Evolutionary conservation across 2,888 invertebrate species (phyloP).

Genomic region (Deilephila elpenor): DNA sequence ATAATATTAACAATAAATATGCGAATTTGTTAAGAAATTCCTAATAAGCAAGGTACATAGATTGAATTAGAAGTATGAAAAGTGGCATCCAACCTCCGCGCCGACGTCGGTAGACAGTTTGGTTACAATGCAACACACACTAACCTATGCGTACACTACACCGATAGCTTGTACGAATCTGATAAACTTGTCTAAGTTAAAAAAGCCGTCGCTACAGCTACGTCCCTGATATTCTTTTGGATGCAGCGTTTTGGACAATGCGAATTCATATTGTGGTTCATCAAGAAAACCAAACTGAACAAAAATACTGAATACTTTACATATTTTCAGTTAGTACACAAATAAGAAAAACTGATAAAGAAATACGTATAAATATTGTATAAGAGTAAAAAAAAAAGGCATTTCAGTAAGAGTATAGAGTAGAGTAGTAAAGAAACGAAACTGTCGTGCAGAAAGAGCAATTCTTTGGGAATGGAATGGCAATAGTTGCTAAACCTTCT

Average conservation of each 20-base stretch:
- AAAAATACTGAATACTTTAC: background rate
- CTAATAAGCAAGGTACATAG: conserved; percentile 23
- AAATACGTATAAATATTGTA: too few species aligned
- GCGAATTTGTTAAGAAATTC: conserved; percentile 24
- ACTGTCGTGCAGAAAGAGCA: too few species aligned
- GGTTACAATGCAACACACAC: conserved; percentile 33
- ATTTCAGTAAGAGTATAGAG: too few species aligned
- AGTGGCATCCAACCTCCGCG: background rate
- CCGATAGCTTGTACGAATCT: conserved; percentile 75
- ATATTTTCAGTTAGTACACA: too few species aligned
- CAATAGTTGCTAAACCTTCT: too few species aligned
- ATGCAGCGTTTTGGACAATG: conserved; percentile 48
- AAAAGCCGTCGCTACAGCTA: conserved; percentile 74
- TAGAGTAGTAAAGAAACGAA: too few species aligned
- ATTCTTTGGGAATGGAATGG: too few species aligned
- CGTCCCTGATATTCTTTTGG: conserved; percentile 72
- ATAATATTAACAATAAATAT: conserved; percentile 25
- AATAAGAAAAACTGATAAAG: too few species aligned
- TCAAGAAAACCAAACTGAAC: background rate
- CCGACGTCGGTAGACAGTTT: background rate
- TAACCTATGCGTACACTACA: conserved; percentile 69
- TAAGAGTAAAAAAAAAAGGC: too few species aligned
- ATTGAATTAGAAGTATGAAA: conserved; percentile 16
- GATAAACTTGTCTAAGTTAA: conserved; percentile 68
- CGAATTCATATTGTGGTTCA: background rate